Evolutionary conservation across 2,888 invertebrate genomes (phyloP).

Genomic region (Nipponacmea schrenckii): DNA sequence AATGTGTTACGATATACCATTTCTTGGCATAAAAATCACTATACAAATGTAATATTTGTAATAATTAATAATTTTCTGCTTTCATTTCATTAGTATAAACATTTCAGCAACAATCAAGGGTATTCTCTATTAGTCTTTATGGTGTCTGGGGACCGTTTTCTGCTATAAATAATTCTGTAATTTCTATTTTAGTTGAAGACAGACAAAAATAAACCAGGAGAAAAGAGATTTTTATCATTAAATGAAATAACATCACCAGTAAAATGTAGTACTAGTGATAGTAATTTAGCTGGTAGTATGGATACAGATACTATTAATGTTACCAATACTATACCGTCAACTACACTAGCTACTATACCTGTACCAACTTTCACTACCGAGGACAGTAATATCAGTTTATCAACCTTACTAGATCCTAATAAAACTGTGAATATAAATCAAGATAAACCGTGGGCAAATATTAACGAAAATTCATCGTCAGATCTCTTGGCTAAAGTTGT

Average conservation of each 20-base stretch:
- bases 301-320: not conserved
- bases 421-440: not conserved
- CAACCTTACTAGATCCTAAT: not conserved
- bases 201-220: constrained; percentile 25
- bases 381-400: not conserved
- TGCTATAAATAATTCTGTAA: no score
- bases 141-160: no score
- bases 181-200: constrained; percentile 29
- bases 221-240: constrained; percentile 27
- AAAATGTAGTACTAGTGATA: not conserved
- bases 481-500: not conserved
- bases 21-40: no score
- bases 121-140: no score
- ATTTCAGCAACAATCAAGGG: no score
- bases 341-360: not conserved
- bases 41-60: no score
- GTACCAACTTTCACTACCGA: not conserved
- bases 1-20: no score
- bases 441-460: no score
- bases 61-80: no score
- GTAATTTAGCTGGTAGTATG: no score
- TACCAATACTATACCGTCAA: not conserved
- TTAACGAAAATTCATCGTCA: not conserved
- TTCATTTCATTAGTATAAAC: no score
- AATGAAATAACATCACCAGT: constrained; percentile 23